A percentile compares a stretch with the other conserved stretches of the same genome.
Conservation (phyloP, 2,113 vertebrate genomes). For the Patagioenas fasciata region DNA sequence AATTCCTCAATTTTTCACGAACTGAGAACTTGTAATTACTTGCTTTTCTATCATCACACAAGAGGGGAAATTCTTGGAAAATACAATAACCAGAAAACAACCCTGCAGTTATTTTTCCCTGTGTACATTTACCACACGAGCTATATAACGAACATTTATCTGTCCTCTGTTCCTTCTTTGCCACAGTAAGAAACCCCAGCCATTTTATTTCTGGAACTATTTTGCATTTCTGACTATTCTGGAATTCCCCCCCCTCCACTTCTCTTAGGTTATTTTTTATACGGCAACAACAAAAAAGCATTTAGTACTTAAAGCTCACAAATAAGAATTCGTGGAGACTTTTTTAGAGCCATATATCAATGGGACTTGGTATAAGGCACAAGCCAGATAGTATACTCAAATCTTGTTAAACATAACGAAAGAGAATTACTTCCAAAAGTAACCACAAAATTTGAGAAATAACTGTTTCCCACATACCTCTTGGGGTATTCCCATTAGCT, state of each 20-base stretch:
- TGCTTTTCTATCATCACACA: neutral
- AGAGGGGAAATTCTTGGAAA: neutral
- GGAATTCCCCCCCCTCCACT: neutral
- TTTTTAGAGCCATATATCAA: neutral
- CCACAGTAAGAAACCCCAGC: neutral
- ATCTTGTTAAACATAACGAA: neutral
- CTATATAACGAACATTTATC: accelerated
- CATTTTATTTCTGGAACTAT: neutral
- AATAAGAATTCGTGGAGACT: neutral
- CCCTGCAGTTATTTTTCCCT: neutral
- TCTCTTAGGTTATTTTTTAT: neutral
- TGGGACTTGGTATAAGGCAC: accelerated
- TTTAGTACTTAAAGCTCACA: neutral
- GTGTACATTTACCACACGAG: neutral
- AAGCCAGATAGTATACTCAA: neutral
- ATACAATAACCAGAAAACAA: neutral
- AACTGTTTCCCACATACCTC: neutral
- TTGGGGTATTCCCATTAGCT: neutral
- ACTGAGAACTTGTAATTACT: neutral
- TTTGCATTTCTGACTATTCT: neutral
- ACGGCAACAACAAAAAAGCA: accelerated
- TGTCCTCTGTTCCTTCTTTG: neutral
- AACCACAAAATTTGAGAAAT: neutral
- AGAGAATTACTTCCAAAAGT: neutral
- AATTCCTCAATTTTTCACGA: neutral